These are phyloP conservation scores for Nasonia oneida DNA, from an alignment of 2,888 invertebrate species.

Conservation along the genomic window DNA sequence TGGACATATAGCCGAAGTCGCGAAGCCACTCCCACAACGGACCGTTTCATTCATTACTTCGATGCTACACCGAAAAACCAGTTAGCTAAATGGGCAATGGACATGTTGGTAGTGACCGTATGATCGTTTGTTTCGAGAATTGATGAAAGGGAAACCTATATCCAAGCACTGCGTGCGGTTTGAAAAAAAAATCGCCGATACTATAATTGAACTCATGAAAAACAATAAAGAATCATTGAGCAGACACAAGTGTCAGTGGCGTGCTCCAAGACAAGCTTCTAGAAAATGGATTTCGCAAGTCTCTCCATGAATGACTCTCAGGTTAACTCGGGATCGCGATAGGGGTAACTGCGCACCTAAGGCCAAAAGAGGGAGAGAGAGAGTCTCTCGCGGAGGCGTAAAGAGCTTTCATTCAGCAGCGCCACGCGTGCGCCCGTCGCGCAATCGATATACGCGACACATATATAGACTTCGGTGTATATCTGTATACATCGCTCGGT, in stretches of 20 bases:
- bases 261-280: neutral
- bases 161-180: too few relatives aligned
- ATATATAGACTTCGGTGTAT: neutral
- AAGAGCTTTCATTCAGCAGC: conserved; percentile 73
- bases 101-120: too few relatives aligned
- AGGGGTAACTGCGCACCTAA: neutral
- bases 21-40: neutral
- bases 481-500: neutral
- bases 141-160: too few relatives aligned
- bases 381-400: conserved; percentile 66
- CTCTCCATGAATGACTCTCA: conserved; percentile 24
- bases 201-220: too few relatives aligned
- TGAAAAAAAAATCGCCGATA: too few relatives aligned
- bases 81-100: neutral
- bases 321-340: too few relatives aligned
- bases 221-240: too few relatives aligned
- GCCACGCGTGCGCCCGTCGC: conserved; percentile 68
- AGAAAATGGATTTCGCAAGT: neutral
- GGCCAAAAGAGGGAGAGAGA: neutral
- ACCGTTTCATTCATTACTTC: neutral
- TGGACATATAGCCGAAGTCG: neutral
- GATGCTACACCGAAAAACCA: neutral
- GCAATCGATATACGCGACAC: conserved; percentile 70
- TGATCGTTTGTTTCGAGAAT: too few relatives aligned
- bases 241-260: neutral